Evolutionary conservation across 2,113 vertebrate species (phyloP).

Genomic region (Bos indicus): DNA sequence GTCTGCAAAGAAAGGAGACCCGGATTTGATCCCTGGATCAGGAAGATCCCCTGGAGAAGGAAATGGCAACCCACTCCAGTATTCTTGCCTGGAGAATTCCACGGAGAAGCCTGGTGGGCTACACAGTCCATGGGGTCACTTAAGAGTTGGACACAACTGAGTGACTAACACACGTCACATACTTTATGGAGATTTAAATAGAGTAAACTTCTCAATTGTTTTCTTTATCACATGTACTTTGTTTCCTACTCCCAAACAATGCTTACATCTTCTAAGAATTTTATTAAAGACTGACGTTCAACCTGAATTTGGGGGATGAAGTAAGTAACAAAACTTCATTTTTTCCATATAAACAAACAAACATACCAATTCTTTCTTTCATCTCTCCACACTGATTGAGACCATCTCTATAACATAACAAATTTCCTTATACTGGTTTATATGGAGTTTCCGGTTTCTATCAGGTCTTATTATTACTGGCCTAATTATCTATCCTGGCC

Average conservation of each 20-base stretch:
- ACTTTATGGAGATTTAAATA: neutral
- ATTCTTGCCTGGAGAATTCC: neutral
- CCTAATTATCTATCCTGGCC: neutral
- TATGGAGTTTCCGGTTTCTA: neutral
- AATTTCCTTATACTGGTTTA: neutral
- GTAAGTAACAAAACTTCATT: neutral
- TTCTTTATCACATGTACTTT: neutral
- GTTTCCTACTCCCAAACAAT: neutral
- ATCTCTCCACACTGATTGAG: neutral
- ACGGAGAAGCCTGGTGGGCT: neutral
- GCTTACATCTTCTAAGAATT: neutral
- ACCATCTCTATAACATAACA: neutral
- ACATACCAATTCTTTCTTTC: neutral
- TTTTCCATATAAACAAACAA: neutral
- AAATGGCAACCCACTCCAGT: neutral
- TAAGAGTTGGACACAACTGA: neutral
- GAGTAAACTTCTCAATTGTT: neutral
- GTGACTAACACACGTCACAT: neutral
- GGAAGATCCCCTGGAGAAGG: neutral
- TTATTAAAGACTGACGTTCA: neutral
- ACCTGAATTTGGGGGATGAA: neutral
- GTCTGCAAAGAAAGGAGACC: neutral
- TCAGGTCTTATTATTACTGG: neutral
- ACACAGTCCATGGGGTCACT: neutral
- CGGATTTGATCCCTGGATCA: neutral